Conservation (phyloP, 2,797 vertebrate genomes). For the Ctenochaetus hawaiiensis region DNA sequence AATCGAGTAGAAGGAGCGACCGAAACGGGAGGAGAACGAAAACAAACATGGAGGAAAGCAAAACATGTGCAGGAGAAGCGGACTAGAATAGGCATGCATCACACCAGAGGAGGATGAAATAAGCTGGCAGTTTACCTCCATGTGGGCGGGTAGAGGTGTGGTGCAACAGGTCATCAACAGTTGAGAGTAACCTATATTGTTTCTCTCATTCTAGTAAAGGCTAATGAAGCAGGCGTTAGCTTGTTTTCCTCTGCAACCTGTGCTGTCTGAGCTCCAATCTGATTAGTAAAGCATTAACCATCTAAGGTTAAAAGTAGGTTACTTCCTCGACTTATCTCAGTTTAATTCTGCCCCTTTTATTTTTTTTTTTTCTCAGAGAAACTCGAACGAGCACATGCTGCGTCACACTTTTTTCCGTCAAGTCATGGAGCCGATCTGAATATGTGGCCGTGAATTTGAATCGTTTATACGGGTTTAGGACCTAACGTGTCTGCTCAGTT, state of each 20-base stretch:
- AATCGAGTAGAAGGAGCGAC: constrained; percentile 53
- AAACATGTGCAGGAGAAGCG: neutral
- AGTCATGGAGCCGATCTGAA: constrained; percentile 7
- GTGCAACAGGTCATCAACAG: constrained; percentile 40
- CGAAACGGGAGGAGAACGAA: constrained; percentile 52
- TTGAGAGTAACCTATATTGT: constrained; percentile 25
- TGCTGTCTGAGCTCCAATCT: constrained; percentile 15
- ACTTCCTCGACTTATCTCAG: constrained; percentile 5
- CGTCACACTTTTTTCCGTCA: neutral
- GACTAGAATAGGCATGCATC: constrained; percentile 55
- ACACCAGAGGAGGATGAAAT: constrained; percentile 25
- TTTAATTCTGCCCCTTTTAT: neutral
- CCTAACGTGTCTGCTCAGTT: constrained; percentile 51
- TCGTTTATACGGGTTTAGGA: constrained; percentile 34
- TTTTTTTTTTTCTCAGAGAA: neutral
- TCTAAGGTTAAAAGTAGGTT: constrained; percentile 21
- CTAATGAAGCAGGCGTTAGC: constrained; percentile 40
- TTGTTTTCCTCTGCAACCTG: constrained; percentile 31
- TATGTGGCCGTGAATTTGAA: constrained; percentile 21
- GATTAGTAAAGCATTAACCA: constrained; percentile 29
- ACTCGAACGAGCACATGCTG: neutral
- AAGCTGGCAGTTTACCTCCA: constrained; percentile 23
- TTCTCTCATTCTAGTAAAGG: constrained; percentile 39
- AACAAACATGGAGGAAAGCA: constrained; percentile 42
- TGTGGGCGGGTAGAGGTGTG: constrained; percentile 32